Conservation (phyloP, 2,113 vertebrate genomes). For the Tachuris rubrigastra region DNA sequence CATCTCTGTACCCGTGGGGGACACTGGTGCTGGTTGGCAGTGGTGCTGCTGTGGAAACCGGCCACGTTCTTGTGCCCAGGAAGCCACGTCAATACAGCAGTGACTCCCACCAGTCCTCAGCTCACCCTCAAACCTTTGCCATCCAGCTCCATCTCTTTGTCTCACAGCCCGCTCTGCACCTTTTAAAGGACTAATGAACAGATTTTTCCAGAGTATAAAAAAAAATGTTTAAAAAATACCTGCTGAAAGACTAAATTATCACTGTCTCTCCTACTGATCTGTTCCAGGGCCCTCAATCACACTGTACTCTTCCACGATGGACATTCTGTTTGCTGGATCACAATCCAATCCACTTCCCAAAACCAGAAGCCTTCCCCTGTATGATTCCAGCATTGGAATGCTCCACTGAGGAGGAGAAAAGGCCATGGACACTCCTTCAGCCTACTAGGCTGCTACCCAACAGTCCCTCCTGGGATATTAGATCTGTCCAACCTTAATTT, state of each 20-base stretch:
- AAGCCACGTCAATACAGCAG: not conserved
- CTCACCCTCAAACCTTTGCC: slow-evolving; percentile 8
- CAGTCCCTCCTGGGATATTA: not conserved
- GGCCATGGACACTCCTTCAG: not conserved
- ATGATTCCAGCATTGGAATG: not conserved
- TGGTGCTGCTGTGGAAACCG: not conserved
- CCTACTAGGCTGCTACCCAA: not conserved
- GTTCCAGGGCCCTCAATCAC: not conserved
- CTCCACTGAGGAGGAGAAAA: not conserved
- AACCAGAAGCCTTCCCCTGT: not conserved
- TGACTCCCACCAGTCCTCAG: not conserved
- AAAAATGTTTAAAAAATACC: not conserved
- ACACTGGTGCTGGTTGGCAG: not conserved
- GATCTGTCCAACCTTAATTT: not conserved
- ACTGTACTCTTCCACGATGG: accelerated
- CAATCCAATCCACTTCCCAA: not conserved
- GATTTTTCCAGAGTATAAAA: not conserved
- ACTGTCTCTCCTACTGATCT: not conserved
- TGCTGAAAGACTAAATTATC: not conserved
- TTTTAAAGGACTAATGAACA: not conserved
- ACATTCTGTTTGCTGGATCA: not conserved
- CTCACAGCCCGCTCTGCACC: not conserved
- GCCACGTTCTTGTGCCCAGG: not conserved
- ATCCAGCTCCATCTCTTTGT: not conserved
- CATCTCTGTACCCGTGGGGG: not conserved